Evolutionary conservation across 2,888 invertebrate species (phyloP).

Genomic region (Cosmia trapezina): DNA sequence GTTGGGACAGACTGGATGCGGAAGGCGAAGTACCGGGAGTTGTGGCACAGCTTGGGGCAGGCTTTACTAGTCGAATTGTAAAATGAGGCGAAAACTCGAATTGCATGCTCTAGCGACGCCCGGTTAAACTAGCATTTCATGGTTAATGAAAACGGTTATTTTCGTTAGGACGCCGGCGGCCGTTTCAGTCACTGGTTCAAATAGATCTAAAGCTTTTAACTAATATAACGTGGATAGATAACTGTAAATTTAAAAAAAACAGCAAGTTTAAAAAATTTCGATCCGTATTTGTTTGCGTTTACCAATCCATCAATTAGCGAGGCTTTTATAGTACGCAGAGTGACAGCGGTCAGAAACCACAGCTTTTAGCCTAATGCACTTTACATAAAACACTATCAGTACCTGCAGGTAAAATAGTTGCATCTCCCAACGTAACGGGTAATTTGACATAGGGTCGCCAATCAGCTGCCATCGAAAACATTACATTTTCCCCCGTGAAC

Average conservation of each 20-base stretch:
- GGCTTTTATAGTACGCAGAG: neutral
- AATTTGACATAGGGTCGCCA: conserved; percentile 1
- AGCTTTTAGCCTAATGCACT: conserved; percentile 5
- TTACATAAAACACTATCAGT: neutral
- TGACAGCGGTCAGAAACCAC: neutral
- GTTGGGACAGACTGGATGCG: too few species aligned
- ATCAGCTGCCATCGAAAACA: neutral
- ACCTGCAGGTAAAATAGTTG: conserved; percentile 6
- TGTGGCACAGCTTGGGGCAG: too few species aligned
- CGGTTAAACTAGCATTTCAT: neutral
- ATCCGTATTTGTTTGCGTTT: neutral
- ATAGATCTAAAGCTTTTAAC: neutral
- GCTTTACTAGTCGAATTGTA: too few species aligned
- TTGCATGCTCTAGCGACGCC: neutral
- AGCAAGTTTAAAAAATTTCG: too few species aligned
- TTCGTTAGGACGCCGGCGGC: neutral
- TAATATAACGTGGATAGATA: neutral
- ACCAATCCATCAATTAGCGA: neutral
- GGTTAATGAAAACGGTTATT: neutral
- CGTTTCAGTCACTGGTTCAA: neutral
- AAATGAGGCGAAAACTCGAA: neutral
- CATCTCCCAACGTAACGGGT: neutral
- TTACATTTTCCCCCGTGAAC: conserved; percentile 5
- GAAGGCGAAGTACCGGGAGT: too few species aligned
- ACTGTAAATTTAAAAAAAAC: neutral